Conservation (phyloP, 2,113 vertebrate species). For the Lichenostomus cassidix region DNA sequence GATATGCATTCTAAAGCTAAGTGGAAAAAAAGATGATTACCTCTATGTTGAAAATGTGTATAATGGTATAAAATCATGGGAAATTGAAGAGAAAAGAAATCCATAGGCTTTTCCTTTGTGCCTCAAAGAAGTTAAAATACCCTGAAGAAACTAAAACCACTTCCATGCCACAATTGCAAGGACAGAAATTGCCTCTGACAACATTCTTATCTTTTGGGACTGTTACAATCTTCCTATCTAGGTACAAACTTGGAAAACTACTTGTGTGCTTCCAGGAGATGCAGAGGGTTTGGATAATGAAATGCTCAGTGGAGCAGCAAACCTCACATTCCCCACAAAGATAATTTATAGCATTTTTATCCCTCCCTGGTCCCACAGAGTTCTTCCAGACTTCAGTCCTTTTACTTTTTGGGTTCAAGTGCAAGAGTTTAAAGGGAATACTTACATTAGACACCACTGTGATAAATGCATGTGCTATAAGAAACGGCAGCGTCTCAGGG, state of each 20-base stretch:
- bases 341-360: neutral
- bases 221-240: neutral
- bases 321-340: neutral
- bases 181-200: neutral
- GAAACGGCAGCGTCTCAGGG: constrained; percentile 93
- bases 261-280: neutral
- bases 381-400: neutral
- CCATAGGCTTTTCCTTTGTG: neutral
- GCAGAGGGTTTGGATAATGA: neutral
- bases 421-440: constrained; percentile 21
- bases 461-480: constrained; percentile 98
- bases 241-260: neutral
- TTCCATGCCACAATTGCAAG: neutral
- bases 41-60: neutral
- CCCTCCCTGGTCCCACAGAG: neutral
- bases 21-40: neutral
- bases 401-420: neutral
- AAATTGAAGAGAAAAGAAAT: neutral
- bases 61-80: neutral
- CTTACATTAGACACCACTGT: constrained; percentile 98
- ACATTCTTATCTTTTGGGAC: neutral
- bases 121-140: neutral
- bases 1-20: neutral
- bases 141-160: neutral
- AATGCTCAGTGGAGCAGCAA: neutral